phyloP scores from a whole-genome alignment of 35 echinoderm and acorn worm species.

The Stichopus chloronotus region DNA sequence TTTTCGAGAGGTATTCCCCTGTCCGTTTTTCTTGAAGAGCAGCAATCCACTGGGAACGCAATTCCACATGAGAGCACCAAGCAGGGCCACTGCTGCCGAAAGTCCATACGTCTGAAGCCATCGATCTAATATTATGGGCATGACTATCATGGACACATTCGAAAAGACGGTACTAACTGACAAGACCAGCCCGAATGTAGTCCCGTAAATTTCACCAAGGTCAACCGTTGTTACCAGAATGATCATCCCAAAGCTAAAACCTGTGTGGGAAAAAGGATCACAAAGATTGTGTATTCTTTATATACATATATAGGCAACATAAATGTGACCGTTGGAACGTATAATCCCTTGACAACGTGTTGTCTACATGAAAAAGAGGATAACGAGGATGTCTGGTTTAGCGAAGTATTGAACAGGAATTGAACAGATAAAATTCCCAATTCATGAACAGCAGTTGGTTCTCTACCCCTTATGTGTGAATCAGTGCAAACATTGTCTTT shows the following conservation, averaged over 20 bases:
- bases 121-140: not conserved
- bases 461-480: no score
- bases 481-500: no score
- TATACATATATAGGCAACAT: no score
- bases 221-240: not conserved
- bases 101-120: conserved; percentile 15
- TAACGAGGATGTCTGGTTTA: no score
- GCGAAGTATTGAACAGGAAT: no score
- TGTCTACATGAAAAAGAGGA: no score
- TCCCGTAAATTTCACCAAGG: not conserved
- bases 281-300: not conserved
- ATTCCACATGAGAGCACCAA: conserved; percentile 28
- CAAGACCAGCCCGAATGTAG: not conserved
- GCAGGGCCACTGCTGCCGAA: conserved; percentile 11
- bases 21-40: not conserved
- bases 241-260: conserved; percentile 1
- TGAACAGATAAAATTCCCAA: no score
- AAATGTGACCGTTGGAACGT: no score
- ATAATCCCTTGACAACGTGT: no score
- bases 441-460: no score
- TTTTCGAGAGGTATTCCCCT: not conserved
- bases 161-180: not conserved
- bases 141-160: not conserved
- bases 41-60: not conserved
- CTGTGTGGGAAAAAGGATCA: not conserved